Base-by-base conservation (phyloP, 1,140 invertebrate species). In the Drosophila bipectinata region DNA sequence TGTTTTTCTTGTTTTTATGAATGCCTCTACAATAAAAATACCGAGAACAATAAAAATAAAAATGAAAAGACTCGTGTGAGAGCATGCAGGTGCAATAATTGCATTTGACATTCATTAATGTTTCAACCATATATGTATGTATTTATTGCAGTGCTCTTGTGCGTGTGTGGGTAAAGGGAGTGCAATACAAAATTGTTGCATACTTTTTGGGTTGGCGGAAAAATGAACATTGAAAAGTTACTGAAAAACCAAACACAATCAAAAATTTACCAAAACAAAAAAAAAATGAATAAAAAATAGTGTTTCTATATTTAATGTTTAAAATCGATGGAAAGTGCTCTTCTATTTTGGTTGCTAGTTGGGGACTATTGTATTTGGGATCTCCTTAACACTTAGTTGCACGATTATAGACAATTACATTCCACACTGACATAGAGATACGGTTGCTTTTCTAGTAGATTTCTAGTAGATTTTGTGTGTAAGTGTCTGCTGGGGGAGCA, bases 31-130 rank as follows among this genome's bases (percentile, higher is more conserved):
- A 53, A 58, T 56, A 37, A 64, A 41, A 28, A 32, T 18, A 14
- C 49, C 1, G 15, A 18, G 10, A n/a, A 58, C 8, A 48, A 32
- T 18, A 26, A 37, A 48, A 49, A 49, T 10, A 21, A 37, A 37
- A 37, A 49, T 10, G 32, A 7, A 18, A 56, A 51, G 52, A 53
- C 28, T 18, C 34, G 53, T 58, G 52, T 34, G 60, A 47, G 56
- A 56, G 67, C 81, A 87, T 82, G 81, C 81, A 85, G 82, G 78
- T 85, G 81, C 61, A 74, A 75, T 87, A 87, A 85, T 87, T 87
- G 74, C 82, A 84, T 77, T 84, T 87, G 77, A 76, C 67, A 80
- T 80, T 77, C 82, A 84, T 87, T 87, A 84, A 84, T 87, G 69
- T 84, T 85, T 66, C 30, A 60, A 44, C 26, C 37, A 21, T 52